Base-by-base conservation (phyloP, 2,888 invertebrate species). In the Hirtodrosophila alboralis region DNA sequence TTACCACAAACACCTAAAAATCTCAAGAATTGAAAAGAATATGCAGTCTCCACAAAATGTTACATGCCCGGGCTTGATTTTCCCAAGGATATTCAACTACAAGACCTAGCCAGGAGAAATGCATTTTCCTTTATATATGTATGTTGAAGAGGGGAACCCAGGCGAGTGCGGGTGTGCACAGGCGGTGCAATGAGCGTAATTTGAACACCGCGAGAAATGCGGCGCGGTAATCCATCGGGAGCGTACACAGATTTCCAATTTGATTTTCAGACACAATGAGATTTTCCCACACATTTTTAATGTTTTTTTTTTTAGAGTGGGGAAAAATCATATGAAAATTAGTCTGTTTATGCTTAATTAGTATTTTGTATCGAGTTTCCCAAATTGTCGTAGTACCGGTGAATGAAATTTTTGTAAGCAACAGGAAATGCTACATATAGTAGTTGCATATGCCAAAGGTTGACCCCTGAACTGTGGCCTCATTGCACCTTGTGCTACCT, bases 301-400 rank as follows among this genome's bases (percentile, higher is more conserved):
- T n/a, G n/a, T 33, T 31, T 49, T 43, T 27, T 40, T 37, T 28
- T 6, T 23, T 33, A 54, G 56, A 37, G 57, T 38, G 36, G 37
- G 40, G 47, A 33, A 18, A 9, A 48, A 27, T 38, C 7, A 44
- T 40, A 49, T 14, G 58, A 48, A 75, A 86, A 83, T 87, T 88
- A 86, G 75, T 86, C 70, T 59, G 68, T 84, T 80, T 83, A 86
- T 86, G 85, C 84, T 75, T 88, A 88, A 88, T 88, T 87, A 84
- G 77, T 78, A 54, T 65, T 49, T 57, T 31, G 67, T 61, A 62
- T 72, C 54, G 56, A 16, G 62, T 70, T 77, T 68, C 72, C 28
- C 9, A 12, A 44, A 53, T 23, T 68, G 54, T 72, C 65, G 47
- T 23, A 31, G 30, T 31, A 6, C 23, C 23, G 6, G 8, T 37